Evolutionary conservation across 2,888 invertebrate species (phyloP).

Genomic region (Spatulosminthurus flaviceps): DNA sequence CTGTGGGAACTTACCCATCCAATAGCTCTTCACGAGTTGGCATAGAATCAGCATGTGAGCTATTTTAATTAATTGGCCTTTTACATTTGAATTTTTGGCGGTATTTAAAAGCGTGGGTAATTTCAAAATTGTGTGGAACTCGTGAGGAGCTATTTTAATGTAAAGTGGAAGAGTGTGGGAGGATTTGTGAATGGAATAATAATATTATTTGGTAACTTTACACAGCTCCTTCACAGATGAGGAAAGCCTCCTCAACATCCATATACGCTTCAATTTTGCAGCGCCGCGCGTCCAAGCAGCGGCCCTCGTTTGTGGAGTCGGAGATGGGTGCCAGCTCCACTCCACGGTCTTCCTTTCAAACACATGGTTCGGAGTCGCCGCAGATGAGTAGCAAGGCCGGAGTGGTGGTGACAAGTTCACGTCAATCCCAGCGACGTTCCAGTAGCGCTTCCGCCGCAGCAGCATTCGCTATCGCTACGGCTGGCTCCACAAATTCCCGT

Average conservation of each 20-base stretch:
- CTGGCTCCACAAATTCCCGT: conserved; percentile 65
- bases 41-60: too few species aligned
- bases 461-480: conserved; percentile 78
- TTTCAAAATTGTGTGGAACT: too few species aligned
- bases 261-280: conserved; percentile 64
- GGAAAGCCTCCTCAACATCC: conserved; percentile 63
- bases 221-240: conserved; percentile 60
- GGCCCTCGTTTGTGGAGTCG: conserved; percentile 65
- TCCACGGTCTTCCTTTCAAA: conserved; percentile 73
- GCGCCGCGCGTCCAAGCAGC: conserved; percentile 63
- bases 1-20: too few species aligned
- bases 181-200: not conserved
- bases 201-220: not conserved
- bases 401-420: conserved; percentile 88
- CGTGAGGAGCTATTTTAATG: too few species aligned
- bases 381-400: conserved; percentile 79
- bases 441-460: conserved; percentile 87
- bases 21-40: too few species aligned
- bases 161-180: too few species aligned
- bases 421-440: conserved; percentile 87
- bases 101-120: too few species aligned
- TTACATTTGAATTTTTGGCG: too few species aligned
- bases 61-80: too few species aligned
- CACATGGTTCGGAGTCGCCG: conserved; percentile 69
- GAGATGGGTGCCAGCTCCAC: conserved; percentile 67